Base-by-base conservation (phyloP, 2,888 invertebrate genomes). In the Ephialtes manifestator region DNA sequence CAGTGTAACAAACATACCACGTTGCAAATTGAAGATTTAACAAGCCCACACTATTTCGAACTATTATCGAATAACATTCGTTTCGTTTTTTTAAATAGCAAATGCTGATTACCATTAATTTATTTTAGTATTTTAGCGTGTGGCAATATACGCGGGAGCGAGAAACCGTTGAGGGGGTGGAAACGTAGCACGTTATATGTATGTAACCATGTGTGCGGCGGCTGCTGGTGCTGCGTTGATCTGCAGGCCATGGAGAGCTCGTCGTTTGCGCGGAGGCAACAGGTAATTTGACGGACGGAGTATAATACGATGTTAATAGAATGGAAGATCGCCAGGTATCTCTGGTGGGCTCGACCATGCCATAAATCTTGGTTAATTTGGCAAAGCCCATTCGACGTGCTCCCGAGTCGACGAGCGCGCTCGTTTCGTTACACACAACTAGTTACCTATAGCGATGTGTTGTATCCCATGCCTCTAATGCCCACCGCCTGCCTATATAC, bases 321-420 rank as follows among this genome's bases (percentile, higher is more conserved):
- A 93, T 90, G 90, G 91, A 91, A 89, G 92, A 91, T 92, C 90
- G 92, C 90, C 51, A 39, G 77, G 63, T 74, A 71, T 80, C 70
- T 72, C 75, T 75, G 51, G 24, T 71, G 65, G 67, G 43, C 67
- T 78, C 77, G 89, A 90, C 87, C 88, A 89, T 88, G 83, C 87
- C 92, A 93, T 93, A 93, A 93, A 93, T 93, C 93, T 93, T 89
- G 88, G 89, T 92, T 93, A 93, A 93, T 93, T 93, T 93, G 93
- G 90, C 92, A 92, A 88, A 91, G 63, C 90, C 90, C 89, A 90
- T 92, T 91, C 91, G 87, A 88, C 87, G 77, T 89, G 89, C 91
- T 90, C 88, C 89, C 86, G 89, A 86, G 86, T 65, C 65, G 39
- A 83, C 85, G 86, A 84, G 86, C 81, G 79, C 70, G 71, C 81